Conservation (phyloP, 2,797 vertebrate genomes). For the Arnoldichthys spilopterus region DNA sequence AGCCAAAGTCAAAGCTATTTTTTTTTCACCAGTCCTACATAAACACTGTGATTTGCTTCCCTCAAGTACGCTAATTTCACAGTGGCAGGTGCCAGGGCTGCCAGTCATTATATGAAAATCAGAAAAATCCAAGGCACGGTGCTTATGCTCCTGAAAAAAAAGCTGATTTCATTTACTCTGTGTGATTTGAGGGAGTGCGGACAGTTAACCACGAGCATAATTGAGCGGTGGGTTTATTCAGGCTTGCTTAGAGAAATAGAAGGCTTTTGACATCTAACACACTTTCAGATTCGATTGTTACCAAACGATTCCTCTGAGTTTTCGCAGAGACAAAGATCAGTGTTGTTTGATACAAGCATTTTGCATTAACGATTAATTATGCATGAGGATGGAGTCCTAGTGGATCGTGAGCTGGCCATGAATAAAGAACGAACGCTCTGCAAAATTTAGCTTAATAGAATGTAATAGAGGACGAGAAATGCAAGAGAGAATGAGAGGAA, state of each 20-base stretch:
- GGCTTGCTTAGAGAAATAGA: constrained; percentile 40
- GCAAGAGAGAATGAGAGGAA: not conserved
- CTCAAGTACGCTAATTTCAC: constrained; percentile 73
- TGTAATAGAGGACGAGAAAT: constrained; percentile 12
- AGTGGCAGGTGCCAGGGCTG: constrained; percentile 75
- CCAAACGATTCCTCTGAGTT: constrained; percentile 35
- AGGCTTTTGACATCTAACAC: constrained; percentile 42
- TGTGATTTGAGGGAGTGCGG: constrained; percentile 62
- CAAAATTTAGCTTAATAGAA: constrained; percentile 57
- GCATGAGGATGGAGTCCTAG: constrained; percentile 56
- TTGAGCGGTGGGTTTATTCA: constrained; percentile 57
- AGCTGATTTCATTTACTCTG: constrained; percentile 61
- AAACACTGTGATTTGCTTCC: constrained; percentile 78
- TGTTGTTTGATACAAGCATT: constrained; percentile 62
- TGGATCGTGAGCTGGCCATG: constrained; percentile 50
- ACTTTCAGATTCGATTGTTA: constrained; percentile 34
- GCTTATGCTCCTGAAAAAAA: constrained; percentile 59
- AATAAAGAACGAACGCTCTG: constrained; percentile 53
- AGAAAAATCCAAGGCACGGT: constrained; percentile 68
- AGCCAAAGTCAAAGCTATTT: constrained; percentile 53
- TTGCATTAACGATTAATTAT: constrained; percentile 63
- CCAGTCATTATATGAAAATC: constrained; percentile 75
- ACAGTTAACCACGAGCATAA: constrained; percentile 31
- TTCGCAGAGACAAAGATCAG: constrained; percentile 47
- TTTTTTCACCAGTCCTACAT: constrained; percentile 62